Evolutionary conservation across 1,140 invertebrate genomes (phyloP).

Genomic region (Drosophila subpulchrella): DNA sequence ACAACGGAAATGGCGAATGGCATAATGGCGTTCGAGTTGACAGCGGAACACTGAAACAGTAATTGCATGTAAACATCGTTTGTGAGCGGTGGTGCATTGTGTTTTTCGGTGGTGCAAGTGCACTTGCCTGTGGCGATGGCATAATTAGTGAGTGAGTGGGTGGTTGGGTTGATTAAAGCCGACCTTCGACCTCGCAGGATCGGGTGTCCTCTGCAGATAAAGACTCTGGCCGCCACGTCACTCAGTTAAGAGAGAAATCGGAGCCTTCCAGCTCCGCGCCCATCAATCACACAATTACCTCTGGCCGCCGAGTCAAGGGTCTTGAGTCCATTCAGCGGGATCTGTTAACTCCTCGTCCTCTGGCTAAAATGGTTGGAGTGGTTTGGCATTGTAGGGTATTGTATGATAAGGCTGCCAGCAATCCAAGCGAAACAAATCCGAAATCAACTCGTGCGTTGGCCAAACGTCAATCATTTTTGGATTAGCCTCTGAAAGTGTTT

Average conservation of each 20-base stretch:
- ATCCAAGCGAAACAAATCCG: neutral
- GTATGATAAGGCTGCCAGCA: constrained; percentile 5
- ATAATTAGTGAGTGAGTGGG: constrained; percentile 44
- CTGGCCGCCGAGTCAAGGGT: constrained; percentile 15
- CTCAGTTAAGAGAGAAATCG: constrained; percentile 16
- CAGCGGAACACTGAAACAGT: constrained; percentile 73
- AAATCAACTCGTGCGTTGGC: constrained; percentile 3
- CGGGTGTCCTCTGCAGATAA: constrained; percentile 23
- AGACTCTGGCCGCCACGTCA: constrained; percentile 18
- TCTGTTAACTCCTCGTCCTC: neutral
- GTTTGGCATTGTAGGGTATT: neutral
- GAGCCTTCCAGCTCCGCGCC: constrained; percentile 12
- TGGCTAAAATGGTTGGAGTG: neutral
- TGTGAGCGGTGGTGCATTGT: constrained; percentile 17
- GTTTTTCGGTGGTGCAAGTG: neutral
- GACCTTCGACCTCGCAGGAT: neutral
- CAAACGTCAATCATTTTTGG: constrained; percentile 14
- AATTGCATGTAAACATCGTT: constrained; percentile 79
- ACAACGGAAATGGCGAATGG: constrained; percentile 66
- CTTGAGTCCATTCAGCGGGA: constrained; percentile 40
- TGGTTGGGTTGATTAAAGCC: constrained; percentile 13
- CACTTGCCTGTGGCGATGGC: constrained; percentile 19
- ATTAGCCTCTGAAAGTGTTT: neutral
- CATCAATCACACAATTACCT: constrained; percentile 41
- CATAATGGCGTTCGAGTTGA: constrained; percentile 66